Conservation (phyloP, 2,113 vertebrate species). For the Gobiocypris rarus region DNA sequence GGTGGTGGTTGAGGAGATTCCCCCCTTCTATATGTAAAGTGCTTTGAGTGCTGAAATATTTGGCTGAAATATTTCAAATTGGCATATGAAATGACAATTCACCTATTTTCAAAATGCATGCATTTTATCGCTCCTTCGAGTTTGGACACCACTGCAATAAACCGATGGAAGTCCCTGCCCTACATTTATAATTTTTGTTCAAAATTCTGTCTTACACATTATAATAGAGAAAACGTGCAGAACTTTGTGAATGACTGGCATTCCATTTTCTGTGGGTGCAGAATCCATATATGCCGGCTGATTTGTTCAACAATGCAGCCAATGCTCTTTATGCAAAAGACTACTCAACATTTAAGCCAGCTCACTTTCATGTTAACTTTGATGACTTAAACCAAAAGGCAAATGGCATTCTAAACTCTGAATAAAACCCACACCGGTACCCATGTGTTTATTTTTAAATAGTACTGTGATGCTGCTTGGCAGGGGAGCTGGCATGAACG, state of each 20-base stretch:
- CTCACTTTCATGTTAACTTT: neutral
- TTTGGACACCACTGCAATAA: too few relatives aligned
- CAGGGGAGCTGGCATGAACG: slow-evolving; percentile 39
- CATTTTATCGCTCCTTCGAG: too few relatives aligned
- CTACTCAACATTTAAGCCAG: neutral
- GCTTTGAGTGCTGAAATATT: too few relatives aligned
- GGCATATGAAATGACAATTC: too few relatives aligned
- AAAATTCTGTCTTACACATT: too few relatives aligned
- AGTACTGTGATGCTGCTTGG: slow-evolving; percentile 19
- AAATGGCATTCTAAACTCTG: neutral
- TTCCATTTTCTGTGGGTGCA: neutral
- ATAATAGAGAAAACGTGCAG: neutral
- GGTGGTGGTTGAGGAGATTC: too few relatives aligned
- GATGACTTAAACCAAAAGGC: neutral
- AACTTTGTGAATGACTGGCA: neutral
- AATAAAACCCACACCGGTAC: neutral
- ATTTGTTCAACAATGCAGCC: neutral
- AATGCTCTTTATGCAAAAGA: neutral
- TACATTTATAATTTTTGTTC: too few relatives aligned
- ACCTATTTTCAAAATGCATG: too few relatives aligned
- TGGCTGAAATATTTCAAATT: too few relatives aligned
- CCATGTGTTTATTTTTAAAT: slow-evolving; percentile 44
- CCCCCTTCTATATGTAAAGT: too few relatives aligned
- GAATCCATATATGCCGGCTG: neutral
- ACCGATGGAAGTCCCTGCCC: too few relatives aligned